Conservation (phyloP, 1,140 invertebrate species). For the Cyclina sinensis region DNA sequence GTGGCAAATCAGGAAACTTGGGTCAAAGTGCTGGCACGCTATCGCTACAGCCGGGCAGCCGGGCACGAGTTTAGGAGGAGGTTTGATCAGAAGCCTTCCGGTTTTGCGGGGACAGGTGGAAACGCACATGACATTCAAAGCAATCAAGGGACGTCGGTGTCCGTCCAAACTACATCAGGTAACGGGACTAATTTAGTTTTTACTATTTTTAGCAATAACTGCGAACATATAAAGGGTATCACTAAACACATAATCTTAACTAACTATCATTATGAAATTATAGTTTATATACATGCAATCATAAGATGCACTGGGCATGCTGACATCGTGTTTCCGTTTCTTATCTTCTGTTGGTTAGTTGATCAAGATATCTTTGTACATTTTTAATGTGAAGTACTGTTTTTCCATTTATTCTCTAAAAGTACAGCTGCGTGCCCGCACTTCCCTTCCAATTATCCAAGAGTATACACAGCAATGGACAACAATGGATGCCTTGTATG, state of each 20-base stretch:
- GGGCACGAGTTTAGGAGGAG: neutral
- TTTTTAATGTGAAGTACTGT: too few relatives aligned
- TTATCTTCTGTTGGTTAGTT: too few relatives aligned
- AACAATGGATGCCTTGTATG: constrained; percentile 17
- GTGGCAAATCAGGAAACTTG: constrained; percentile 9
- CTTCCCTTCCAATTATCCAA: constrained; percentile 34
- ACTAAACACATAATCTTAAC: too few relatives aligned
- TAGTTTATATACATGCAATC: too few relatives aligned
- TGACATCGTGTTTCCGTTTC: too few relatives aligned
- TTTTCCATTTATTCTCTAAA: too few relatives aligned
- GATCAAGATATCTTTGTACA: too few relatives aligned
- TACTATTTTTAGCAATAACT: too few relatives aligned
- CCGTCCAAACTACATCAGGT: neutral
- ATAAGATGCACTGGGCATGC: too few relatives aligned
- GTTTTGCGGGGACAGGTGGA: constrained; percentile 6
- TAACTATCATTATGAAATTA: too few relatives aligned
- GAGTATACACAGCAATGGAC: constrained; percentile 13
- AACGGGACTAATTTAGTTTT: too few relatives aligned
- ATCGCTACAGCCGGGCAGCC: neutral
- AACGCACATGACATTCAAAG: neutral
- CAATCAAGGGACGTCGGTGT: neutral
- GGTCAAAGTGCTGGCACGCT: neutral
- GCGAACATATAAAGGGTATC: too few relatives aligned
- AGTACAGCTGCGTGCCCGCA: neutral
- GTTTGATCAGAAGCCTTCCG: constrained; percentile 11